Evolutionary conservation across 2,113 vertebrate genomes (phyloP).

Genomic region (Nannospalax galili): DNA sequence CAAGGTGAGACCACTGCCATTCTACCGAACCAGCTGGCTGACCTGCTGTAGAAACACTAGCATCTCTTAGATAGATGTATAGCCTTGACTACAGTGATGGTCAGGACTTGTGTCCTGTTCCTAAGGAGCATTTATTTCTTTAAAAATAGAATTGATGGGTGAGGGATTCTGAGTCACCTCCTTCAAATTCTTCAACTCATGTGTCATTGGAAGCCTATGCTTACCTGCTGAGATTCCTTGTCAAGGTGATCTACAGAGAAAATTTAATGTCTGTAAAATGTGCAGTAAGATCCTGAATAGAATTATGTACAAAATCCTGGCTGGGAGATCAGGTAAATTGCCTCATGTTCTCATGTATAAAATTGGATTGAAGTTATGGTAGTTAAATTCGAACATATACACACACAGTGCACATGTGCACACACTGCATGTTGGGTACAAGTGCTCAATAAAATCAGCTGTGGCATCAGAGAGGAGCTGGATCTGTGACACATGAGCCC

Average conservation of each 20-base stretch:
- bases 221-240: background rate
- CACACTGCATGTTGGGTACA: background rate
- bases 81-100: background rate
- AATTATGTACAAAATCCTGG: background rate
- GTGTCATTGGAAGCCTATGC: background rate
- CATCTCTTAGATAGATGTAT: background rate
- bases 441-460: background rate
- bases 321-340: background rate
- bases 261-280: background rate
- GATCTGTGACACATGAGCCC: accelerated
- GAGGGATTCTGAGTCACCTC: background rate
- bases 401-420: accelerated
- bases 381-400: background rate
- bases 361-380: background rate
- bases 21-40: too few species aligned
- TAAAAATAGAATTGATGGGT: background rate
- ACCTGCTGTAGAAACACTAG: background rate
- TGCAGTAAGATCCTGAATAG: background rate
- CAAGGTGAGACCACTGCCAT: background rate
- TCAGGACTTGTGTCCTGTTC: background rate
- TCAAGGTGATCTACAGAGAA: background rate
- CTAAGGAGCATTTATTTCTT: background rate
- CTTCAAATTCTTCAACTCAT: accelerated
- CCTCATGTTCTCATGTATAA: background rate
- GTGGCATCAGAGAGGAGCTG: background rate